phyloP scores from a whole-genome alignment of 2,797 vertebrate species.

The Enteromius mattozi region DNA sequence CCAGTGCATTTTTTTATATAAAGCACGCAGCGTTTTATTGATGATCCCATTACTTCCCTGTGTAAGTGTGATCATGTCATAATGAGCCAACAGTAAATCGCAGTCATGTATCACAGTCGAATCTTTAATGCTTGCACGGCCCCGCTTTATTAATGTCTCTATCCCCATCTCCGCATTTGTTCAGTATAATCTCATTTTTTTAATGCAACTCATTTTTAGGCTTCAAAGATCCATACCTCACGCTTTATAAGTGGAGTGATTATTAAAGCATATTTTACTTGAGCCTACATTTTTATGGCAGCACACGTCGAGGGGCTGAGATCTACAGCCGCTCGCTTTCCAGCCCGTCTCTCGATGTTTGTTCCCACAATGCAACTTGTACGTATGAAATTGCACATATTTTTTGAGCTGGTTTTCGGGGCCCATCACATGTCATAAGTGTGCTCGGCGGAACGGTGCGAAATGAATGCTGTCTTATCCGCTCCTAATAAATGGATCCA shows the following conservation, averaged over 20 bases:
- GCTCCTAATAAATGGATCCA: slow-evolving; percentile 37
- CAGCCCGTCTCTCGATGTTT: slow-evolving; percentile 19
- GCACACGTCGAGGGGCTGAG: background rate
- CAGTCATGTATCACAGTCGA: slow-evolving; percentile 52
- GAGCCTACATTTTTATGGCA: background rate
- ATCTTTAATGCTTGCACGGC: slow-evolving; percentile 4
- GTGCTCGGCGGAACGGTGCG: slow-evolving; percentile 26
- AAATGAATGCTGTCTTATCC: slow-evolving; percentile 42
- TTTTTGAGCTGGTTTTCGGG: background rate
- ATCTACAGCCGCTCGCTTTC: background rate
- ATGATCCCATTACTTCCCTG: slow-evolving; percentile 54
- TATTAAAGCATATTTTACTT: slow-evolving; percentile 37
- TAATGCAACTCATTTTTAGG: slow-evolving; percentile 17
- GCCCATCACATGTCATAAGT: background rate
- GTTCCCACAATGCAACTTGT: background rate
- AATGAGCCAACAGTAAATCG: slow-evolving; percentile 56
- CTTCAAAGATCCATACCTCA: background rate
- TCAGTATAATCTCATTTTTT: slow-evolving; percentile 13
- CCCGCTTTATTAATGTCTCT: slow-evolving; percentile 30
- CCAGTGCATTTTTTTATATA: slow-evolving; percentile 41
- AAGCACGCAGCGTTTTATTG: slow-evolving; percentile 45
- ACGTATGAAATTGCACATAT: slow-evolving; percentile 1
- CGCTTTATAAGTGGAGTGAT: background rate
- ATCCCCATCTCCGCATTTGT: slow-evolving; percentile 30
- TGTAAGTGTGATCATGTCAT: slow-evolving; percentile 60